Percentiles rank a stretch among this genome's conserved stretches.
Evolutionary conservation across 2,888 invertebrate genomes (phyloP).

Genomic region (Drosophila quinaria): DNA sequence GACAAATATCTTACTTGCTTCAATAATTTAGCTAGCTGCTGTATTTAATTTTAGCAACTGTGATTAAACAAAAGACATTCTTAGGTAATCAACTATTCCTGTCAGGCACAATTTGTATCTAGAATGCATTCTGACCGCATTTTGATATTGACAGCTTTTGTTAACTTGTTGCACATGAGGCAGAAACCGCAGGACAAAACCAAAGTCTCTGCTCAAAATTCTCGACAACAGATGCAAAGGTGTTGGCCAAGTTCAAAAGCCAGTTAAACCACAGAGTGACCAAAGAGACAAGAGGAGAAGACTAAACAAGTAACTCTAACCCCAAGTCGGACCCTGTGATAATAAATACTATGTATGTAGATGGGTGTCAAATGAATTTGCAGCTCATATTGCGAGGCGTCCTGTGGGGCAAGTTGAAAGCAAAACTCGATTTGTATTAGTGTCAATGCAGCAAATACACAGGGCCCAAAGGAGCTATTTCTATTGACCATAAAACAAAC

Average conservation of each 20-base stretch:
- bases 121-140: constrained; percentile 30
- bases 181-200: constrained; percentile 23
- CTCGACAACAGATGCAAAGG: constrained; percentile 32
- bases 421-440: constrained; percentile 58
- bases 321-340: constrained; percentile 16
- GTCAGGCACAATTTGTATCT: constrained; percentile 36
- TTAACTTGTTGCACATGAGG: constrained; percentile 40
- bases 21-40: no score
- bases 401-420: constrained; percentile 40
- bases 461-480: constrained; percentile 52
- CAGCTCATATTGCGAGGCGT: constrained; percentile 49
- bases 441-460: constrained; percentile 48
- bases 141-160: constrained; percentile 37
- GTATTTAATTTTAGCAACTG: background rate
- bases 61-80: background rate
- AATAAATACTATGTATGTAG: constrained; percentile 10
- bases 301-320: constrained; percentile 9
- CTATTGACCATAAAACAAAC: constrained; percentile 38
- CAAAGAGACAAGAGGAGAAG: background rate
- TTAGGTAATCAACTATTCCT: background rate
- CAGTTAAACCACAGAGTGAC: constrained; percentile 27
- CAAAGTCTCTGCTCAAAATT: constrained; percentile 17
- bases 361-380: constrained; percentile 52
- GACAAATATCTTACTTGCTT: background rate
- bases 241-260: constrained; percentile 20